Percentiles rank a stretch among this genome's conserved stretches.
phyloP scores from a whole-genome alignment of 2,888 invertebrate genomes.

The Cactoblastis cactorum region DNA sequence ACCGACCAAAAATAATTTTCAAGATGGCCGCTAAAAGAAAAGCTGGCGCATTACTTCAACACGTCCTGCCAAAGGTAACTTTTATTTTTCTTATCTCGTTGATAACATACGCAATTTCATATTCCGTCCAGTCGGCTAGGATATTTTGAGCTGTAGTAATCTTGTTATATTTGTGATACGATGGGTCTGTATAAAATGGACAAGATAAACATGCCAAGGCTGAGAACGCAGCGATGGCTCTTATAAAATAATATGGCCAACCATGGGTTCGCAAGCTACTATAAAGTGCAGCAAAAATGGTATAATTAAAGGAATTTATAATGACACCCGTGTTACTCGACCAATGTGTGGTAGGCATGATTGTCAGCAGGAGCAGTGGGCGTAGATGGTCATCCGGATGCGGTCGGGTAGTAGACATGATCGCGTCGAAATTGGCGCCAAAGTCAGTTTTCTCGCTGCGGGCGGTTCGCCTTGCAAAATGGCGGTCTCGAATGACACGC shows the following conservation, averaged over 20 bases:
- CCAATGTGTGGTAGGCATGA: conserved; percentile 38
- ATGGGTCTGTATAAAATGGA: conserved; percentile 27
- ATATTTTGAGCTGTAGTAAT: conserved; percentile 8
- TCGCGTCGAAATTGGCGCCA: conserved; percentile 72
- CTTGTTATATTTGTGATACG: not conserved
- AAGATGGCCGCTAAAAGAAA: conserved; percentile 87
- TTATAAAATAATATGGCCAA: conserved; percentile 49
- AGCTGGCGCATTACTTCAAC: conserved; percentile 86
- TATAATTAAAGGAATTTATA: conserved; percentile 71
- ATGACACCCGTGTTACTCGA: conserved; percentile 47
- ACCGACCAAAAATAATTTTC: conserved; percentile 45
- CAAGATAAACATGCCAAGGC: conserved; percentile 50
- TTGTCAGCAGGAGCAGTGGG: conserved; percentile 21
- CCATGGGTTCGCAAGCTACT: conserved; percentile 38
- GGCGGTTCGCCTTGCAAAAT: conserved; percentile 76
- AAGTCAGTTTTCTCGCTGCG: conserved; percentile 74
- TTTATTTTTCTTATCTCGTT: conserved; percentile 40
- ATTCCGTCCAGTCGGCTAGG: conserved; percentile 18
- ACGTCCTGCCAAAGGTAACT: conserved; percentile 79
- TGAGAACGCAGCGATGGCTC: conserved; percentile 50
- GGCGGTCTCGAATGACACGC: conserved; percentile 74
- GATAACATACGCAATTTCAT: conserved; percentile 30
- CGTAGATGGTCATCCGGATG: conserved; percentile 32
- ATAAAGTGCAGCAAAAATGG: conserved; percentile 65
- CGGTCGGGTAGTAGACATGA: conserved; percentile 47